Conservation (phyloP, 2,888 invertebrate species). For the Pollenia griseotomentosa region DNA sequence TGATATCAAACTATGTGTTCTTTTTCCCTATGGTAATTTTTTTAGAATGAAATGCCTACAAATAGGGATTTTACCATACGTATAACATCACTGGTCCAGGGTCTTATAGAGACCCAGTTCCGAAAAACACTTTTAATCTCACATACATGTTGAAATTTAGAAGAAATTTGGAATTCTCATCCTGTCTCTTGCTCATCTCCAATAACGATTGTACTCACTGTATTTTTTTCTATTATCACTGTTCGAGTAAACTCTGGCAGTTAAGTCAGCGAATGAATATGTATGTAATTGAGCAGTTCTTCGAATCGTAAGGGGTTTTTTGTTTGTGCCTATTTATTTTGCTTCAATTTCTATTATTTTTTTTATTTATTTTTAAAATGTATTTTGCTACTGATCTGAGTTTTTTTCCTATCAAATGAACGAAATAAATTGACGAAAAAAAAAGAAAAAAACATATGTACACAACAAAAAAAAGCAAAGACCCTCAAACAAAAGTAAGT, state of each 20-base stretch:
- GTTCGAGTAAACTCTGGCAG: constrained; percentile 22
- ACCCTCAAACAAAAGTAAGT: not conserved
- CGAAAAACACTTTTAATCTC: no score
- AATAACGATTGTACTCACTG: not conserved
- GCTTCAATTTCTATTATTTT: not conserved
- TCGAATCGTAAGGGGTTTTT: constrained; percentile 13
- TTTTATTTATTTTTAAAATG: not conserved
- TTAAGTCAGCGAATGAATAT: not conserved
- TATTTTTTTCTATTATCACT: constrained; percentile 22
- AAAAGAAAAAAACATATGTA: not conserved
- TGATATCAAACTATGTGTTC: no score
- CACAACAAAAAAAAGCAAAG: not conserved
- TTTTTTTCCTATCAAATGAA: not conserved
- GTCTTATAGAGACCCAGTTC: no score
- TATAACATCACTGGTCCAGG: no score
- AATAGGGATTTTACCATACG: no score
- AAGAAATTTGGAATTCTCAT: no score
- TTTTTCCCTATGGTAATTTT: no score
- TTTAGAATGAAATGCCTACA: no score
- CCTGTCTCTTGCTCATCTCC: not conserved
- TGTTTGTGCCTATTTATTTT: constrained; percentile 7
- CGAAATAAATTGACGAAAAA: not conserved
- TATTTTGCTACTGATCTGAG: not conserved
- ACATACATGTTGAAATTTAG: no score
- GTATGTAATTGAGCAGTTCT: not conserved